These are phyloP conservation scores for Pissodes strobi DNA, from an alignment of 1,140 invertebrate genomes.

Conservation along the genomic window DNA sequence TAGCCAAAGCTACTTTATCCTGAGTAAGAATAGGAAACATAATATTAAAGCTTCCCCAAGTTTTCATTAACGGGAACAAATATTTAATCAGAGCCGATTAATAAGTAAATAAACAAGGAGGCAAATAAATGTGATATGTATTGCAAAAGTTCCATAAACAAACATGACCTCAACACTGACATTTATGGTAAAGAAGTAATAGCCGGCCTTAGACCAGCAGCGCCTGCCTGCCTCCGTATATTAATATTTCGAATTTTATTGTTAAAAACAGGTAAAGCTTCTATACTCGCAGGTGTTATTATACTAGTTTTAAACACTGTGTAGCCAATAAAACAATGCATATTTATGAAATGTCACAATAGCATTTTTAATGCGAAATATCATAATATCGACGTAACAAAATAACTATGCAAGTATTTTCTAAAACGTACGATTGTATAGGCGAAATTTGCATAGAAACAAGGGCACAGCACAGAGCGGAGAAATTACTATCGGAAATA, in stretches of 20 bases:
- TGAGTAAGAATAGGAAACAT: too few relatives aligned
- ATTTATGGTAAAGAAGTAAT: slow-evolving; percentile 27
- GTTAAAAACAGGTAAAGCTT: too few relatives aligned
- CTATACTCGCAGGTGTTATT: neutral
- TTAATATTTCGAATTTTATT: too few relatives aligned
- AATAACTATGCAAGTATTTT: neutral
- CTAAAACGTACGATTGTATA: neutral
- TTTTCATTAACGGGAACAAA: too few relatives aligned
- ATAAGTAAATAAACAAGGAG: too few relatives aligned
- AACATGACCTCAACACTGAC: slow-evolving; percentile 25
- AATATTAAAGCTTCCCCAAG: neutral
- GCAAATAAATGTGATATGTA: too few relatives aligned
- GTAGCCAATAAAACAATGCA: slow-evolving; percentile 7
- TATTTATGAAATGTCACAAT: slow-evolving; percentile 5
- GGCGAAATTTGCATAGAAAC: slow-evolving; percentile 7
- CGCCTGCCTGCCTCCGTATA: neutral
- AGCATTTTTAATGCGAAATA: neutral
- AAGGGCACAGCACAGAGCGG: slow-evolving; percentile 2
- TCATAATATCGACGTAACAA: neutral
- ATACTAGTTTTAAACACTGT: neutral
- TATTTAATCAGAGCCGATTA: too few relatives aligned
- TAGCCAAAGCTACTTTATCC: too few relatives aligned
- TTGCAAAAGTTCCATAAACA: too few relatives aligned
- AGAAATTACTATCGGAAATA: neutral
- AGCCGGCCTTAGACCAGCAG: slow-evolving; percentile 5